A percentile compares a stretch with the other conserved stretches of the same genome.
Evolutionary conservation across 2,797 vertebrate species (phyloP).

Genomic region (Phrynocephalus vlangalii): DNA sequence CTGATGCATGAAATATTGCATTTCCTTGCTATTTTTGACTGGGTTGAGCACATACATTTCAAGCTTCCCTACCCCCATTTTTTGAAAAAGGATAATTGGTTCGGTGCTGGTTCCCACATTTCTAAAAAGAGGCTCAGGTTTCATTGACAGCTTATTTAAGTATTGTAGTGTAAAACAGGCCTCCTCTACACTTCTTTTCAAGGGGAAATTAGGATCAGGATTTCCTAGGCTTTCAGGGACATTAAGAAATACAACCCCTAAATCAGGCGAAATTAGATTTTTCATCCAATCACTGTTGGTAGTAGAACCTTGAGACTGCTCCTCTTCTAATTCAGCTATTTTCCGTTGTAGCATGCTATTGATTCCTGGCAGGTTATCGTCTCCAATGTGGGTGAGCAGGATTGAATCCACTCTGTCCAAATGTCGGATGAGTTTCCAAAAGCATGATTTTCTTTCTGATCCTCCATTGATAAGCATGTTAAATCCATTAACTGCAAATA

Average conservation of each 20-base stretch:
- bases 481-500: slow-evolving; percentile 98
- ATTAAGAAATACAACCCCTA: slow-evolving; percentile 95
- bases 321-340: slow-evolving; percentile 92
- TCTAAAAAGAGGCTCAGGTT: slow-evolving; percentile 90
- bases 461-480: slow-evolving; percentile 98
- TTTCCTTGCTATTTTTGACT: slow-evolving; percentile 93
- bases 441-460: slow-evolving; percentile 95
- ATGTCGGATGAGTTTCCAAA: slow-evolving; percentile 98
- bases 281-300: slow-evolving; percentile 97
- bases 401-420: slow-evolving; percentile 96
- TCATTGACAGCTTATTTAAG: slow-evolving; percentile 91
- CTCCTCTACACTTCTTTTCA: slow-evolving; percentile 90
- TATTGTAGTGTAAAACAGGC: slow-evolving; percentile 90
- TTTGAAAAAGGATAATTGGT: slow-evolving; percentile 95
- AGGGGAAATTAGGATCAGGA: slow-evolving; percentile 85
- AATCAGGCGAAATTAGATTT: slow-evolving; percentile 97
- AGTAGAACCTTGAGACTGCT: slow-evolving; percentile 95
- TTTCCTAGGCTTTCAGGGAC: slow-evolving; percentile 90
- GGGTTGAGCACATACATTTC: slow-evolving; percentile 98
- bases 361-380: slow-evolving; percentile 95
- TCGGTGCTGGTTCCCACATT: slow-evolving; percentile 88
- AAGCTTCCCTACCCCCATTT: slow-evolving; percentile 97
- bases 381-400: slow-evolving; percentile 93
- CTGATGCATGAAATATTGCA: slow-evolving; percentile 95
- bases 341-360: slow-evolving; percentile 97